Evolutionary conservation across 92 coral and sea anemone genomes (phyloP).

Genomic region (Porites cylindrica): DNA sequence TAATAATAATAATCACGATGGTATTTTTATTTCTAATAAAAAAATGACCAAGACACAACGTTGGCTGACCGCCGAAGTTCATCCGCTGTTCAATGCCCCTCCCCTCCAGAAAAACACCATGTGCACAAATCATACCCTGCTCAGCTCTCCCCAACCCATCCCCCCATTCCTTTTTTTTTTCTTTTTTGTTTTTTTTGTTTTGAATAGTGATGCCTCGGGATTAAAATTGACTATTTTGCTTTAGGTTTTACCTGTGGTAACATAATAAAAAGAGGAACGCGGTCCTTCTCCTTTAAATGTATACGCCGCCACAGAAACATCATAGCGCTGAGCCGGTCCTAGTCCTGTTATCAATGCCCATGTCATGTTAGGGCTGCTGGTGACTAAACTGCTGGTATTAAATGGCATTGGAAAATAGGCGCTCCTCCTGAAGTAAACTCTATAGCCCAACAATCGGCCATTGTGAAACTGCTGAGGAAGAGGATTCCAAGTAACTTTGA

Average conservation of each 20-base stretch:
- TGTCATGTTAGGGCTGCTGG: background rate
- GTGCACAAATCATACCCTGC: too few relatives aligned
- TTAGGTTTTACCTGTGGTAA: conserved; percentile 12
- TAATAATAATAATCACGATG: too few relatives aligned
- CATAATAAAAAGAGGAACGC: background rate
- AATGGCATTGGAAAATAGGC: background rate
- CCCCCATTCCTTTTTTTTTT: too few relatives aligned
- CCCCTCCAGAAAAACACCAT: too few relatives aligned
- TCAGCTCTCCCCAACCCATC: too few relatives aligned
- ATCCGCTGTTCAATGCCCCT: too few relatives aligned
- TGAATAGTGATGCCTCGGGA: too few relatives aligned
- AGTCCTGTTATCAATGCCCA: background rate
- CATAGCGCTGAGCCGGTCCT: background rate
- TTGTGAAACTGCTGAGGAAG: background rate
- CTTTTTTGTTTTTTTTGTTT: too few relatives aligned
- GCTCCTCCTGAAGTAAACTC: background rate
- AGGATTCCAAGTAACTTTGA: background rate
- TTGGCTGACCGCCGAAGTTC: too few relatives aligned
- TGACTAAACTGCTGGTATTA: background rate
- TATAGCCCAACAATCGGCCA: background rate
- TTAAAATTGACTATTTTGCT: too few relatives aligned
- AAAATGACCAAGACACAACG: too few relatives aligned
- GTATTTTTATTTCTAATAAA: too few relatives aligned
- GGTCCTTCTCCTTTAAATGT: conserved; percentile 24
- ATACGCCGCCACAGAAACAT: background rate